Base-by-base conservation (phyloP, 2,888 invertebrate genomes). In the Hypomecis punctinalis region DNA sequence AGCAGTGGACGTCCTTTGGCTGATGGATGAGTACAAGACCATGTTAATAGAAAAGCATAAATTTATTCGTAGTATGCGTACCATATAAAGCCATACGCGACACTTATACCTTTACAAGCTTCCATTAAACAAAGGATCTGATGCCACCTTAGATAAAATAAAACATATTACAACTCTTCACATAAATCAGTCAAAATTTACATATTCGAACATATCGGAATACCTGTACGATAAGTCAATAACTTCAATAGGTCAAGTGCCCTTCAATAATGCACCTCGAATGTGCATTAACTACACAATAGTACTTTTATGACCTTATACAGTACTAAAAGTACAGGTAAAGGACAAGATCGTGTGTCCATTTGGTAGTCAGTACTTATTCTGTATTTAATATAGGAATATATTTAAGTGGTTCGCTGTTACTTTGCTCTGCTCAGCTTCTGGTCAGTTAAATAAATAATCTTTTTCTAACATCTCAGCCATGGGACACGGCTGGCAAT, bases 291-390 rank as follows among this genome's bases (percentile, higher is more conserved):
- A 40, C 40, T 33, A 40, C 39, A 23, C 40, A 52, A 42, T 42
- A 37, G 49, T 37, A 13, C 13, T 11, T 46, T 39, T 52, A 55
- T 42, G 43, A 62, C 52, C 52, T 23, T 57, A 35, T 45, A 46
- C 45, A 42, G 47, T 7, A 23, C 35, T 52, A 47, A 47, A 40
- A 53, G 47, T 48, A 42, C 36, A 53, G 23, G 23, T 52, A 58
- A 62, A 63, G 36, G 53, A 37, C 40, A 58, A 58, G 46, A 40
- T 55, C 61, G 46, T 62, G 40, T 46, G 13, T 42, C 55, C 48
- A 45, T 53, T 52, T 57, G 40, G 46, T 57, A 51, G 49, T 52
- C 1, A 23, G 23, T 23, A 23, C 23, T 23, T 23, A 23, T n/a
- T n/a, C n/a, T n/a, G n/a, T n/a, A n/a, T n/a, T n/a, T n/a, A n/a